Base-by-base conservation (phyloP, 23 tunicate species). In the Styela plicata region DNA sequence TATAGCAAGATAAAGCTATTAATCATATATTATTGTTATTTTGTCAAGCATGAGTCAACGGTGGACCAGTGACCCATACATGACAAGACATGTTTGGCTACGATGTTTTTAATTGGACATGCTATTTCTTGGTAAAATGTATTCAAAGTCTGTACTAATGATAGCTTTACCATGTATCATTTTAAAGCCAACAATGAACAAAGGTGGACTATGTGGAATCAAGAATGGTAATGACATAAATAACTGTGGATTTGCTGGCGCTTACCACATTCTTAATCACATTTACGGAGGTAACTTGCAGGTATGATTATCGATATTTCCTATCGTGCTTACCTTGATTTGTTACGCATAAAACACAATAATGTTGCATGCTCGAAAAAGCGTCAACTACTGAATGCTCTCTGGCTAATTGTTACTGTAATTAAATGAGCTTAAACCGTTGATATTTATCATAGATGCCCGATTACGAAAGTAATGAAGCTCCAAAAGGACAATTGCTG, bases 181-280 rank as follows among this genome's bases (percentile, higher is more conserved):
- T n/a, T n/a, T n/a, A n/a, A 24, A 76, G 81, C 88, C 88, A 2
- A 85, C 88, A 10, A 35, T 75, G 30, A 76, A 76, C 65, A 76
- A 85, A 62, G 88, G 88, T 3, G 88, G 83, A 24, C 63, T 31
- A 2, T 85, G 88, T 33, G 83, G 52, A 2, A 27, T 24, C 1
- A 37, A 23, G 18, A 76, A 77, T 35, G 67, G 16, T 20, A 63
- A 74, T 2, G 69, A 33, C 13, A 74, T 85, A 24, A 85, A 85
- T 74, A 76, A 34, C 36, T 85, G 88, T 27, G 61, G 62, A 13
- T 85, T 61, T 63, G 31, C 52, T 3, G 80, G 74, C 2, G 88
- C 88, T 21, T 75, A 75, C 36, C 37, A 85, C 20, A 65, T 85
- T 29, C 63, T 85, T 7, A 76, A 85, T 64, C 83, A 85, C 36